phyloP scores from a whole-genome alignment of 2,113 vertebrate genomes.

The Cynopterus brachyotis region DNA sequence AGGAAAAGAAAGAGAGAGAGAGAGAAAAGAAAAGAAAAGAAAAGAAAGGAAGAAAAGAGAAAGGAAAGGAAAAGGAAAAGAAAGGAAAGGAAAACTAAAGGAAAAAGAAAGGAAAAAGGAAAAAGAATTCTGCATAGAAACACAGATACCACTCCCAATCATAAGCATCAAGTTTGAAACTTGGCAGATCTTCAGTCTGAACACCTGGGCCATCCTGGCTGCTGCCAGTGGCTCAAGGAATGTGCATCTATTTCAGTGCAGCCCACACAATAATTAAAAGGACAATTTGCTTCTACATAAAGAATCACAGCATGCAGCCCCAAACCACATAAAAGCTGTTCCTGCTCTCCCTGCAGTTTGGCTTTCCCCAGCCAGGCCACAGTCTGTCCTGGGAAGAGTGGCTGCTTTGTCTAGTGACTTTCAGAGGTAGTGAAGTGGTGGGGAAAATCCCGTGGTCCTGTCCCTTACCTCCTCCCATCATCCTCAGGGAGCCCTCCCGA shows the following conservation, averaged over 20 bases:
- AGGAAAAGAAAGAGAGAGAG: too few relatives aligned
- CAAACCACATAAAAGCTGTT: slow-evolving; percentile 75
- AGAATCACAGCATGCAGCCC: slow-evolving; percentile 70
- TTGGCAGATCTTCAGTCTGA: slow-evolving; percentile 55
- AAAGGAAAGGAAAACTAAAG: not conserved
- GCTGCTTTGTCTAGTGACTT: slow-evolving; percentile 59
- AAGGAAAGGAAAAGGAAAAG: too few relatives aligned
- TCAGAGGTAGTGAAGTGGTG: not conserved
- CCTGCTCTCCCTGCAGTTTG: not conserved
- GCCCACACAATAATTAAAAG: slow-evolving; percentile 78
- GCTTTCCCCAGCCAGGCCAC: not conserved
- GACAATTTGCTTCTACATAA: slow-evolving; percentile 78
- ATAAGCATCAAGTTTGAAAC: slow-evolving; percentile 2
- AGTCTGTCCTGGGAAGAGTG: slow-evolving; percentile 35
- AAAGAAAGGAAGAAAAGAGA: too few relatives aligned
- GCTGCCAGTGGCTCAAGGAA: slow-evolving; percentile 61
- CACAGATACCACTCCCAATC: not conserved
- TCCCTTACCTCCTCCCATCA: not conserved
- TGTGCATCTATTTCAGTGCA: slow-evolving; percentile 67
- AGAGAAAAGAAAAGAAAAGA: too few relatives aligned
- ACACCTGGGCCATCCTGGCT: slow-evolving; percentile 68
- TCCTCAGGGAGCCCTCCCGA: not conserved
- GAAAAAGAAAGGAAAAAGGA: too few relatives aligned
- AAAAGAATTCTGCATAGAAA: not conserved
- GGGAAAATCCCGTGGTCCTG: not conserved